A percentile compares a stretch with the other conserved stretches of the same genome.
phyloP scores from a whole-genome alignment of 2,797 vertebrate species.

The Chanos chanos region DNA sequence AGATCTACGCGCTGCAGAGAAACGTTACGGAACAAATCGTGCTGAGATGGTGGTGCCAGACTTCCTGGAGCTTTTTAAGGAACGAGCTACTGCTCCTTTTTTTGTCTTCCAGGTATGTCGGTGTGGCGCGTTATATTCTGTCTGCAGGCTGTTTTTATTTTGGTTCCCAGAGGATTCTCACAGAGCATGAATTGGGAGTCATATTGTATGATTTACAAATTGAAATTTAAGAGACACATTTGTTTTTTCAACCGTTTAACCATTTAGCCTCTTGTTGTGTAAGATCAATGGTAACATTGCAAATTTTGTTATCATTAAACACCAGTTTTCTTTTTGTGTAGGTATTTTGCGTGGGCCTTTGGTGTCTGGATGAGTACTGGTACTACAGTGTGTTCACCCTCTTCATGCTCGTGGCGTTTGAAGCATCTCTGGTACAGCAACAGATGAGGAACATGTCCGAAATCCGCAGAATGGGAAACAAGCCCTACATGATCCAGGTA shows the following conservation, averaged over 20 bases:
- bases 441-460: conserved; percentile 96
- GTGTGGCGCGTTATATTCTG: background rate
- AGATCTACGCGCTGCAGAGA: conserved; percentile 84
- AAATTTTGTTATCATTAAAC: background rate
- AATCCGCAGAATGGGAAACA: conserved; percentile 95
- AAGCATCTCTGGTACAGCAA: conserved; percentile 95
- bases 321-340: conserved; percentile 45
- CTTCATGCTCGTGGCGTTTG: conserved; percentile 96
- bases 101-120: conserved; percentile 90
- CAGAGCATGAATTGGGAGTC: too few species aligned
- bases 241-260: too few species aligned
- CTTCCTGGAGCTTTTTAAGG: conserved; percentile 93
- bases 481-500: conserved; percentile 93
- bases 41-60: conserved; percentile 97
- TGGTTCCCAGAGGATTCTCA: background rate
- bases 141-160: background rate
- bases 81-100: conserved; percentile 94
- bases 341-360: conserved; percentile 96
- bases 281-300: too few species aligned
- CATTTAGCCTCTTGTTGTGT: too few species aligned
- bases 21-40: conserved; percentile 85
- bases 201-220: background rate
- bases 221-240: background rate
- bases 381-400: conserved; percentile 98
- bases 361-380: conserved; percentile 98